Evolutionary conservation across 2,888 invertebrate genomes (phyloP), one percentile per base, ranked within the genome.

Genomic region (Microchrysa polita): DNA sequence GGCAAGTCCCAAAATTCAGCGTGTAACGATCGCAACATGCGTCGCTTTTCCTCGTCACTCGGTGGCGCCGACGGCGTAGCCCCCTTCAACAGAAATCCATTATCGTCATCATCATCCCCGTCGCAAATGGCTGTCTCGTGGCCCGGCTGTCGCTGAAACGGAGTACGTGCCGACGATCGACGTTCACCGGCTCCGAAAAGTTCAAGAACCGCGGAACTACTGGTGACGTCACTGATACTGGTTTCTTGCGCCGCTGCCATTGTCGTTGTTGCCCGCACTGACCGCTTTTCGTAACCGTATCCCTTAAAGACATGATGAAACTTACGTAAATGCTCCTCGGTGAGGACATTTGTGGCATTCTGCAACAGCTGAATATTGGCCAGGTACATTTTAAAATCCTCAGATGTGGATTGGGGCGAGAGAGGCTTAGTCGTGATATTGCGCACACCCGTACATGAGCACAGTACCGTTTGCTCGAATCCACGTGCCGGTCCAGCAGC

Each of bases 1-100:
- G 96, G 96, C 80, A 97, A 91, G 83, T 96, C 95, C 96, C 96
- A 96, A 82, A 97, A 97, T 83, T 97, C 96, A 80, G 94, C 92
- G 81, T 94, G 92, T 71, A 97, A 82, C 76, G 89, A 90, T 57
- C 90, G 86, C 63, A 91, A 84, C 76, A 91, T 81, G 78, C 86
- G 86, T 78, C 89, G 89, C 84, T 91, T 88, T 78, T 89, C 89
- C 74, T 90, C 88, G 0, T 88, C 88, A 71, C 88, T 88, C 0
- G 89, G 88, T 74, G 86, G 83, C 0, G 84, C 80, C n/a, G 1
- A n/a, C 1, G 16, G 57, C 12, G 12, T 4, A 7, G n/a, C 14
- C 12, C 5, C 12, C 16, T 61, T 23, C 9, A 61, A 61, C 0
- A n/a, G 40, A 40, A 61, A 61, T 12, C 40, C 40, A 59, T 59